Conservation (phyloP, 1,140 invertebrate species). For the Conopomorpha cramerella region DNA sequence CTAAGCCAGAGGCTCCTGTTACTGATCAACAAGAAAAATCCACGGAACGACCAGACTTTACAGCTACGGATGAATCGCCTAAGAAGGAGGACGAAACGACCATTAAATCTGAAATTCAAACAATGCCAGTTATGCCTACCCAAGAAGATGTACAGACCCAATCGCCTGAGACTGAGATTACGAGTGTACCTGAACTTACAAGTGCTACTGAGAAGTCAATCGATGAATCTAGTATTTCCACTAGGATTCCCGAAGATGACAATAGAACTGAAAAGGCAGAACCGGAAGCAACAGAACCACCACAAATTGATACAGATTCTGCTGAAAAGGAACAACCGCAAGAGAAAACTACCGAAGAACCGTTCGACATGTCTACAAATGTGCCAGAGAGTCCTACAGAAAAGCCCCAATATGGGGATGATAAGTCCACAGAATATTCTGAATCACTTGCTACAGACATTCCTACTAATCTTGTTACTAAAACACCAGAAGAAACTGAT, state of each 20-base stretch:
- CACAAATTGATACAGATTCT: background rate
- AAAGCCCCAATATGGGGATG: constrained; percentile 1
- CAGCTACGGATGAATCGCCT: constrained; percentile 3
- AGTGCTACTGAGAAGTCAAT: too few relatives aligned
- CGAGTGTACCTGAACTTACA: too few relatives aligned
- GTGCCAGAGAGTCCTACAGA: background rate
- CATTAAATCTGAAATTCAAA: too few relatives aligned
- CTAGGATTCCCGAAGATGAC: background rate
- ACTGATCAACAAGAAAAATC: constrained; percentile 6
- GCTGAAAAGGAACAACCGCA: too few relatives aligned
- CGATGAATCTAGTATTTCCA: too few relatives aligned
- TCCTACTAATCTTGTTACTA: background rate
- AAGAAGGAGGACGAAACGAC: too few relatives aligned
- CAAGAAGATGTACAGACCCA: too few relatives aligned
- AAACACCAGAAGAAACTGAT: background rate
- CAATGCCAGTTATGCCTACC: too few relatives aligned
- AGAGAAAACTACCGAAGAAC: too few relatives aligned
- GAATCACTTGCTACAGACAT: background rate
- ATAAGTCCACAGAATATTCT: background rate
- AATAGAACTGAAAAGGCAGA: background rate
- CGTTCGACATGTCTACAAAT: background rate
- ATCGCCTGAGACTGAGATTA: too few relatives aligned
- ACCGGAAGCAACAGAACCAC: background rate
- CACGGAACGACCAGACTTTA: constrained; percentile 5
- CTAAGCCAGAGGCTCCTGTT: background rate